Conservation (phyloP, 2,888 invertebrate genomes). For the Penaeus monodon region DNA sequence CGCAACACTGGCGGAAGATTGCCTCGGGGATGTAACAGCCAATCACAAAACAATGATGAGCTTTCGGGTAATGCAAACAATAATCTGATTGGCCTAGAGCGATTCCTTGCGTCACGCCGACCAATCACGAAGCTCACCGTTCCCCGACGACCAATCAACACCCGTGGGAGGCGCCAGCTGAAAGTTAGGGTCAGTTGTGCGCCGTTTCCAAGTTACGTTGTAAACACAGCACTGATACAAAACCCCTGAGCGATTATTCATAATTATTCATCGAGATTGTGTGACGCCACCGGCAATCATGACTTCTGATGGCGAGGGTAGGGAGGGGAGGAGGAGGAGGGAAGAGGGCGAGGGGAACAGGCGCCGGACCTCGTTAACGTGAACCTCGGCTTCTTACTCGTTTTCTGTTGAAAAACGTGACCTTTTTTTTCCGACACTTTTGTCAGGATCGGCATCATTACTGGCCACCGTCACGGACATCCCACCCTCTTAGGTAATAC, state of each 20-base stretch:
- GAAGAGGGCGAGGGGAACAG: not conserved
- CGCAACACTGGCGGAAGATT: not conserved
- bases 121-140: slow-evolving; percentile 11
- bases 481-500: no score
- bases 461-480: no score
- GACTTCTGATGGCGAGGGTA: not conserved
- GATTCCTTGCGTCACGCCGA: not conserved
- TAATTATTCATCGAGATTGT: slow-evolving; percentile 47
- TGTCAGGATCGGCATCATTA: no score
- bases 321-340: not conserved
- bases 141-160: not conserved
- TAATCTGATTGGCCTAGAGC: slow-evolving; percentile 11
- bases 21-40: slow-evolving; percentile 3
- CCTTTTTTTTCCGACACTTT: no score
- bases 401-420: no score
- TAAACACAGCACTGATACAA: slow-evolving; percentile 45
- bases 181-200: slow-evolving; percentile 36
- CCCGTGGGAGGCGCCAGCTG: slow-evolving; percentile 23
- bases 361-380: not conserved
- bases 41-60: slow-evolving; percentile 41
- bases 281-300: slow-evolving; percentile 39
- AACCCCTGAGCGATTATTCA: slow-evolving; percentile 34
- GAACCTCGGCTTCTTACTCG: not conserved
- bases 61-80: slow-evolving; percentile 3
- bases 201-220: slow-evolving; percentile 35